phyloP scores from a whole-genome alignment of 2,888 invertebrate genomes.

The Stenotaenia linearis region DNA sequence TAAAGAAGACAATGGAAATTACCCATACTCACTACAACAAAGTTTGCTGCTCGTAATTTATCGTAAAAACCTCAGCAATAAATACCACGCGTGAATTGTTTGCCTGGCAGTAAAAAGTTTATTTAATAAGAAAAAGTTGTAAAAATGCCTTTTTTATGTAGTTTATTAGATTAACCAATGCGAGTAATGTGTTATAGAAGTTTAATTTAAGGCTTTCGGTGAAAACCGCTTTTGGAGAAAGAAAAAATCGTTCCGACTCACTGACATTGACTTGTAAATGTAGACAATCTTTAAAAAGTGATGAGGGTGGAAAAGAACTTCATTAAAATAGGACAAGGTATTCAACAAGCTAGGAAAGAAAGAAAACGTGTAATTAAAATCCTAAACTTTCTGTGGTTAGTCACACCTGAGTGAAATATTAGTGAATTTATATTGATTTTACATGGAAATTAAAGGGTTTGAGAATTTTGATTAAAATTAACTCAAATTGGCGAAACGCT shows the following conservation, averaged over 20 bases:
- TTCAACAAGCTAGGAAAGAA: background rate
- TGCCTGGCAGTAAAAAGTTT: no score
- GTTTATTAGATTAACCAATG: background rate
- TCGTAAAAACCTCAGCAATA: no score
- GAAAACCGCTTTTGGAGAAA: background rate
- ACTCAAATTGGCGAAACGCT: no score
- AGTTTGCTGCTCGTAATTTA: no score
- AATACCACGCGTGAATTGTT: no score
- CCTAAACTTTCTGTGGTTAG: background rate
- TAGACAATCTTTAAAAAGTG: background rate
- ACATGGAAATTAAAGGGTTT: background rate
- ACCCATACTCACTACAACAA: background rate
- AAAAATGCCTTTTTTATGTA: no score
- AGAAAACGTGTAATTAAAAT: background rate
- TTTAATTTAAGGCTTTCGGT: background rate
- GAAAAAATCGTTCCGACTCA: background rate
- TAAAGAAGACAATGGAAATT: background rate
- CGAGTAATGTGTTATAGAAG: background rate
- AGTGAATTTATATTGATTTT: background rate
- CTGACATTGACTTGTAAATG: constrained; percentile 14
- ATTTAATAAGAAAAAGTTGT: no score
- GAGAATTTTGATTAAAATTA: background rate
- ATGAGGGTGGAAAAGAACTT: background rate
- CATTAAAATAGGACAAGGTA: constrained; percentile 13
- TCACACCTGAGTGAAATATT: background rate